Conservation (phyloP, 2,888 invertebrate genomes). For the Amphipyra tragopoginis region DNA sequence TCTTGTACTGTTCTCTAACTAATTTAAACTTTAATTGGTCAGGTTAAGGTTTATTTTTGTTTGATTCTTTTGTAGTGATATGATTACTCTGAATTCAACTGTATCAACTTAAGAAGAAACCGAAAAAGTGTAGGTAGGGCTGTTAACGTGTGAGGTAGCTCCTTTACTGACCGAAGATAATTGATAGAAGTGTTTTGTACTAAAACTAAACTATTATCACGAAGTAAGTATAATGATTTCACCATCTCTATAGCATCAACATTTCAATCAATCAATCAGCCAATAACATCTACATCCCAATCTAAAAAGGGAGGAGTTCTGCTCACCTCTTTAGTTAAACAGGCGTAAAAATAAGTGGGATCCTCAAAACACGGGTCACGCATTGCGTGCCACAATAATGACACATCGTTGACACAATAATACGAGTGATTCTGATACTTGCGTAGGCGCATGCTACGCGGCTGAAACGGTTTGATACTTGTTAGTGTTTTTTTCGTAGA, state of each 20-base stretch:
- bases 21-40: slow-evolving; percentile 15
- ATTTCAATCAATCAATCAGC: too few relatives aligned
- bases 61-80: not conserved
- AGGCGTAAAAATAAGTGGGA: slow-evolving; percentile 22
- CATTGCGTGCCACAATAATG: slow-evolving; percentile 40
- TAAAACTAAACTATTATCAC: too few relatives aligned
- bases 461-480: slow-evolving; percentile 53
- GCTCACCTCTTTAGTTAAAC: slow-evolving; percentile 18
- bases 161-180: not conserved
- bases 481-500: not conserved
- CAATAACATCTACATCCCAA: too few relatives aligned
- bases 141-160: slow-evolving; percentile 9
- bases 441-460: slow-evolving; percentile 35
- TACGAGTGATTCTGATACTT: slow-evolving; percentile 32
- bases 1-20: not conserved
- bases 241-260: too few relatives aligned
- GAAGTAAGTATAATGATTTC: too few relatives aligned
- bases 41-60: slow-evolving; percentile 23
- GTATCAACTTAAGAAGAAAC: slow-evolving; percentile 27
- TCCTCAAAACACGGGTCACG: slow-evolving; percentile 31
- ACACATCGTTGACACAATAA: slow-evolving; percentile 53
- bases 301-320: slow-evolving; percentile 3
- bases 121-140: slow-evolving; percentile 12
- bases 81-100: slow-evolving; percentile 37
- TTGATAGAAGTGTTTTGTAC: too few relatives aligned